Conservation (phyloP, 2,888 invertebrate genomes). For the Andrena camellia region DNA sequence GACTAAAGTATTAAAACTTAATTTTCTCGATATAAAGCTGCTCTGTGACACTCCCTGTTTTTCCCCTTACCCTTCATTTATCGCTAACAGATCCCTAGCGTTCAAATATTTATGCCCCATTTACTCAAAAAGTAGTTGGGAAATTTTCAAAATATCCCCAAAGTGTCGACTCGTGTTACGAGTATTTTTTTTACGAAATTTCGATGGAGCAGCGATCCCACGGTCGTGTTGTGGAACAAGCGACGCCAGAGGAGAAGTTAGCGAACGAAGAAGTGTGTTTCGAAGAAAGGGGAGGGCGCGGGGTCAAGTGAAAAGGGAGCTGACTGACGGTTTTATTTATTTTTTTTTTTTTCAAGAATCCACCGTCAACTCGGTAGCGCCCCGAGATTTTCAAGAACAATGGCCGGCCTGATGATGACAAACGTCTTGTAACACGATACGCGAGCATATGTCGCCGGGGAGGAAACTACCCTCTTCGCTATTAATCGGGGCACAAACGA, state of each 20-base stretch:
- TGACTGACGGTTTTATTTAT: constrained; percentile 59
- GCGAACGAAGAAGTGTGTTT: constrained; percentile 16
- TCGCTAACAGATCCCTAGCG: no score
- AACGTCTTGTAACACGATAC: constrained; percentile 84
- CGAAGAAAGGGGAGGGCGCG: constrained; percentile 33
- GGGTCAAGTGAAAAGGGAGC: constrained; percentile 57
- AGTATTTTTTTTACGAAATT: no score
- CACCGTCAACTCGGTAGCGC: constrained; percentile 64
- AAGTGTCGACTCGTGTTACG: no score
- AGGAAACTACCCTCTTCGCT: constrained; percentile 73
- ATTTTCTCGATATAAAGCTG: no score
- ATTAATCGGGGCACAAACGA: constrained; percentile 70
- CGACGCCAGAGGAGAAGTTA: background rate
- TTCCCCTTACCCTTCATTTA: no score
- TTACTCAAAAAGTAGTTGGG: no score
- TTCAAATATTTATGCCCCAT: no score
- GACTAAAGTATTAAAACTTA: no score
- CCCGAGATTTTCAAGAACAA: constrained; percentile 79
- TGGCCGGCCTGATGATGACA: constrained; percentile 83
- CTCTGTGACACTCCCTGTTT: no score
- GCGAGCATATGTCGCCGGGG: constrained; percentile 80
- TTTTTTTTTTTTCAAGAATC: constrained; percentile 68
- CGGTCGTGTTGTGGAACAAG: background rate
- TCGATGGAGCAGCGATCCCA: background rate
- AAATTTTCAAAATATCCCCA: no score